Base-by-base conservation (phyloP, 1,140 invertebrate species). In the Drosophila arizonae region DNA sequence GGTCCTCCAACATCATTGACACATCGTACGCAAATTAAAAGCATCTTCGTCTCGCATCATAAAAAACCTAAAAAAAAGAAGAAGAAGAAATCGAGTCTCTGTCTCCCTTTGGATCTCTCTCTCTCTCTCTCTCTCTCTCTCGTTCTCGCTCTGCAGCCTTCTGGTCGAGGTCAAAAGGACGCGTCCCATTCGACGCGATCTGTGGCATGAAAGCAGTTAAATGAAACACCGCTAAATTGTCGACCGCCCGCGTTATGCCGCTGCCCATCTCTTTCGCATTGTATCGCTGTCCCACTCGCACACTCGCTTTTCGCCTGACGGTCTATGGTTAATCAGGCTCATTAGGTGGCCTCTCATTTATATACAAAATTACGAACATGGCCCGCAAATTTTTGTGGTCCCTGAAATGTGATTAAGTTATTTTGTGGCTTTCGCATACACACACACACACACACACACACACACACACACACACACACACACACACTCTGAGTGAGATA, bases 341-440 rank as follows among this genome's bases (percentile, higher is more conserved):
- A 90, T 90, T 90, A 90, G 89, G 89, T 90, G 89, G 89, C 78
- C 89, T 79, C 79, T 90, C 88, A 90, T 88, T 90, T 90, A 84
- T 85, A 85, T 79, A 81, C 80, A 81, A 88, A 85, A 85, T 85
- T 88, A 81, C 82, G 77, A 85, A 90, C 84, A 87, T 90, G 82
- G 77, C 72, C 74, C 76, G 80, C 80, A 90, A 82, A 87, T 90
- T 77, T 87, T 85, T 90, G 79, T 80, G 80, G 87, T 90, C 87
- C 67, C 85, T 68, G 61, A 90, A 87, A 90, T 90, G 87, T 90
- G 87, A 90, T 90, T 90, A 90, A 90, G 87, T 89, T 89, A 89
- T 89, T 88, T 89, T 79, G 85, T 51, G 71, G 76, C 61, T 66
- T 77, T 77, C 72, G 58, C 39, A 73, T 26, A 33, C 57, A 61